Base-by-base conservation (phyloP, 2,888 invertebrate genomes). In the Seira ritae region DNA sequence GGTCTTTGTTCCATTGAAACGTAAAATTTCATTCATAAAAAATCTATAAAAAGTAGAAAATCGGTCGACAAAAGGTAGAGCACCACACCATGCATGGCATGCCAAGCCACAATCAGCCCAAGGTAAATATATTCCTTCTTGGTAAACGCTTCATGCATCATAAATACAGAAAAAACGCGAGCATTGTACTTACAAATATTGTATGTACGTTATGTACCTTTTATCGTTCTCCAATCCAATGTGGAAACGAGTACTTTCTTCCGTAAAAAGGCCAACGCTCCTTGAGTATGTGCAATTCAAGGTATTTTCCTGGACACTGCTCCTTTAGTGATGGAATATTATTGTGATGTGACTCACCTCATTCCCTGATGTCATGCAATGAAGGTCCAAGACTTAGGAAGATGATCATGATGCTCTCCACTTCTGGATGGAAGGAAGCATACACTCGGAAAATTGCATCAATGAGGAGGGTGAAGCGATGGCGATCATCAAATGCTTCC, bases 1-100 rank as follows among this genome's bases (percentile, higher is more conserved):
- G 66, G 23, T 67, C 66, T 72, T 55, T 42, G 67, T 66, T 67
- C 62, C 66, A 78, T 70, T 23, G 72, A 42, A n/a, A n/a, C n/a
- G n/a, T n/a, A n/a, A n/a, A n/a, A n/a, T n/a, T n/a, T n/a, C n/a
- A n/a, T n/a, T n/a, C n/a, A n/a, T n/a, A 42, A 42, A 42, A 42
- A 42, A 42, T 42, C 42, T 12, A 42, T 42, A 42, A 42, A 42
- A 42, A 42, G 6, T 42, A 6, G 12, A 42, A 42, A 42, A 42
- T 8, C 42, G 6, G 42, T 42, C 42, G 6, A 42, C n/a, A 42
- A 42, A 42, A 12, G 6, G 12, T 42, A 42, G 12, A 42, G 6
- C 42, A 8, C 12, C 42, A 42, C 6, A 42, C 42, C 12, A 8
- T 42, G 6, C 6, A 42, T 42, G 42, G 42, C n/a, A n/a, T n/a